Conservation (phyloP, 2,113 vertebrate genomes). For the Hippocampus mohnikei region DNA sequence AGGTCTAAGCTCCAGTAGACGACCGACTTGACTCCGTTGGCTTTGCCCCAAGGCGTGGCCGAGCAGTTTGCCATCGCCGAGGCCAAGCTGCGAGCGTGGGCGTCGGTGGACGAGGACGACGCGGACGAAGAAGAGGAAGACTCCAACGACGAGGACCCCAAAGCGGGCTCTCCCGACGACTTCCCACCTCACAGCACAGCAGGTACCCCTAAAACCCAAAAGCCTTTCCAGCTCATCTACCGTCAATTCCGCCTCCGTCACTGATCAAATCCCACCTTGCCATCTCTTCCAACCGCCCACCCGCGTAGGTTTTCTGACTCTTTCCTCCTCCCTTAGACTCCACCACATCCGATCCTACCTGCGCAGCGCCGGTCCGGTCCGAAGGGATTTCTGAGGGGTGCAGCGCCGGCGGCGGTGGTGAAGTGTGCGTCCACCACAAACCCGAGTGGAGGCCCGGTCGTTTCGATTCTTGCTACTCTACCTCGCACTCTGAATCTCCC, state of each 20-base stretch:
- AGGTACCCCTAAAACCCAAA: slow-evolving; percentile 47
- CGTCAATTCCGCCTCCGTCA: slow-evolving; percentile 15
- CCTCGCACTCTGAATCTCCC: slow-evolving; percentile 71
- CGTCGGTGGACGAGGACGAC: slow-evolving; percentile 87
- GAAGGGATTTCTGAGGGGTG: slow-evolving; percentile 21
- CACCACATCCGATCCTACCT: slow-evolving; percentile 34
- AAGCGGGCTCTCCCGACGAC: slow-evolving; percentile 19
- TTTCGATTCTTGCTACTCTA: slow-evolving; percentile 76
- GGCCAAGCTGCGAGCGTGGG: slow-evolving; percentile 94
- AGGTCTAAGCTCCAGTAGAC: not conserved
- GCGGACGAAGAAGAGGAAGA: slow-evolving; percentile 65
- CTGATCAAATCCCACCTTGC: slow-evolving; percentile 25
- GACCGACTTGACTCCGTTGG: not conserved
- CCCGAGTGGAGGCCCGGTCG: slow-evolving; percentile 64
- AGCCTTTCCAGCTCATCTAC: slow-evolving; percentile 23
- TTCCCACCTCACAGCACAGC: slow-evolving; percentile 42
- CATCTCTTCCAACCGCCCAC: slow-evolving; percentile 22
- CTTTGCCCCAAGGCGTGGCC: slow-evolving; percentile 74
- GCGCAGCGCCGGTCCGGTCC: slow-evolving; percentile 35
- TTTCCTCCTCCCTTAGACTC: slow-evolving; percentile 69
- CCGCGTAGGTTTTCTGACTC: slow-evolving; percentile 59
- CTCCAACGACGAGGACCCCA: slow-evolving; percentile 81
- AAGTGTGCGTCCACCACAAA: slow-evolving; percentile 54
- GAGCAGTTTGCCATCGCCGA: slow-evolving; percentile 97
- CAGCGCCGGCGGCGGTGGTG: slow-evolving; percentile 10